phyloP scores from a whole-genome alignment of 2,113 vertebrate species.

The Camarhynchus parvulus region DNA sequence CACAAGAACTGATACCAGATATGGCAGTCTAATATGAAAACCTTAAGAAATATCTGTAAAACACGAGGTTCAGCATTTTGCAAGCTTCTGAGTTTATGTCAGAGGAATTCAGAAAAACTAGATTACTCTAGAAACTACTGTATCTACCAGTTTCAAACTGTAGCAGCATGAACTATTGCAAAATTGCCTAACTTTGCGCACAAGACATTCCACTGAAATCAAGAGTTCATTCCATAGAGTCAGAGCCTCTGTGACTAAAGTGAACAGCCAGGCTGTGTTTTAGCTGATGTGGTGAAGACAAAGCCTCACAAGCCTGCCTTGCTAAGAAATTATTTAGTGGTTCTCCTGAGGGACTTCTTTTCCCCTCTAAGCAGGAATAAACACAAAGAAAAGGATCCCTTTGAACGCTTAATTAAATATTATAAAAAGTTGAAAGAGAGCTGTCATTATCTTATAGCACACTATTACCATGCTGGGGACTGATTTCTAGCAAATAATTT shows the following conservation, averaged over 20 bases:
- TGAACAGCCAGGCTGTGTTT: constrained; percentile 42
- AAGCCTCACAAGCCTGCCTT: constrained; percentile 17
- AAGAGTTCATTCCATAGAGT: not conserved
- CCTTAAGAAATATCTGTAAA: not conserved
- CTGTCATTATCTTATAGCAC: not conserved
- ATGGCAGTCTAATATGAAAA: not conserved
- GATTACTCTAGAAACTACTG: not conserved
- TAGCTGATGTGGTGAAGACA: constrained; percentile 55
- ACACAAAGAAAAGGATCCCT: constrained; percentile 27
- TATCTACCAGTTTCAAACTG: not conserved
- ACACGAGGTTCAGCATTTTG: not conserved
- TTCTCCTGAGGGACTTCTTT: not conserved
- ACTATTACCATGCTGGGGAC: constrained; percentile 13
- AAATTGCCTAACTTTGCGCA: not conserved
- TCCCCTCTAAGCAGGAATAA: constrained; percentile 47
- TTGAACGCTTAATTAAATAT: constrained; percentile 64
- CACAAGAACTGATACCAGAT: not conserved
- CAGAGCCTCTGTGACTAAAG: not conserved
- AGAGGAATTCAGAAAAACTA: not conserved
- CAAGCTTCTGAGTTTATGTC: not conserved
- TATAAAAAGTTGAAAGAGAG: constrained; percentile 34
- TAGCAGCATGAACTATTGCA: not conserved
- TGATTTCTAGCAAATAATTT: not conserved
- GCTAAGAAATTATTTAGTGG: constrained; percentile 60
- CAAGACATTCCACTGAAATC: not conserved